Conservation (phyloP, 64 coral and sea anemone species). For the Montipora foliosa region DNA sequence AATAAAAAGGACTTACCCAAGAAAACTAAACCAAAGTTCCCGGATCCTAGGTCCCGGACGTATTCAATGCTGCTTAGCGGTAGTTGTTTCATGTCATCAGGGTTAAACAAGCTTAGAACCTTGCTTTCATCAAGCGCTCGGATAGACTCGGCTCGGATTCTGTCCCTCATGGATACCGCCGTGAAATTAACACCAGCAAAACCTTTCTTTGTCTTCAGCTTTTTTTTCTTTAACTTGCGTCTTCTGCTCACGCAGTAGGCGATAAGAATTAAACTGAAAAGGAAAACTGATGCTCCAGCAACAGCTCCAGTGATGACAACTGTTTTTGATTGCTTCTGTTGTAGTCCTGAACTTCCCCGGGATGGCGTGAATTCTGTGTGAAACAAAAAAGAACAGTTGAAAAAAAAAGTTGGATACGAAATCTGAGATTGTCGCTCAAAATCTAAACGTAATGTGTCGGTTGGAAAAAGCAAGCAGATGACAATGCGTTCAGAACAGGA, state of each 20-base stretch:
- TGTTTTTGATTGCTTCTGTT: not conserved
- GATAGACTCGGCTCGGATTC: slow-evolving; percentile 82
- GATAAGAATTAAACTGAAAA: not conserved
- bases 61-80: slow-evolving; percentile 89
- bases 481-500: too few relatives aligned
- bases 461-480: too few relatives aligned
- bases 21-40: slow-evolving; percentile 97
- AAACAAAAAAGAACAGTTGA: not conserved
- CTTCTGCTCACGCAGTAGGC: not conserved
- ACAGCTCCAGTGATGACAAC: not conserved
- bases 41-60: slow-evolving; percentile 87
- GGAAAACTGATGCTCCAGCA: not conserved
- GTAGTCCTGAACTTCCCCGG: too few relatives aligned
- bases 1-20: slow-evolving; percentile 61
- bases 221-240: not conserved
- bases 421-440: too few relatives aligned
- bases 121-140: slow-evolving; percentile 82
- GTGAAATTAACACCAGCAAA: slow-evolving; percentile 78
- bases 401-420: too few relatives aligned
- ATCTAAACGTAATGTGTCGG: too few relatives aligned
- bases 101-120: slow-evolving; percentile 79
- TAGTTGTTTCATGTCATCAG: slow-evolving; percentile 84
- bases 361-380: not conserved
- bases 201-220: not conserved
- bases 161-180: slow-evolving; percentile 89